Evolutionary conservation across 2,888 invertebrate genomes (phyloP).

Genomic region (Xylota segnis): DNA sequence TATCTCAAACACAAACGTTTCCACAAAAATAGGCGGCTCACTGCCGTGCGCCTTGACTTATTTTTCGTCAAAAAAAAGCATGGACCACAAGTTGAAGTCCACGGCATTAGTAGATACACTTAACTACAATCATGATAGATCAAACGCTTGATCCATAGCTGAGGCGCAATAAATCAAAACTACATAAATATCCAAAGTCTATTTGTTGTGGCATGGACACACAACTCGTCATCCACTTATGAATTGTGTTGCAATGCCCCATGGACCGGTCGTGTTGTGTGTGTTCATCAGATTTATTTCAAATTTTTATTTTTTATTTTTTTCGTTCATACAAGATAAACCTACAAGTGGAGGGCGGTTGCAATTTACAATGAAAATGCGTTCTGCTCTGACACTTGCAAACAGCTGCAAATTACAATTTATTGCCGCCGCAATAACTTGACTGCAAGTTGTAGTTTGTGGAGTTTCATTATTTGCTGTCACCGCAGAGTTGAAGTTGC

Average conservation of each 20-base stretch:
- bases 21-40: too few relatives aligned
- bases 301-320: conserved; percentile 27
- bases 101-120: background rate
- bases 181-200: conserved; percentile 25
- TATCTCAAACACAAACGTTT: too few relatives aligned
- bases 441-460: conserved; percentile 25
- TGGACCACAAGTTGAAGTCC: background rate
- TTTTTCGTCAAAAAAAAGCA: too few relatives aligned
- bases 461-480: conserved; percentile 31
- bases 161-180: conserved; percentile 30
- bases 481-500: conserved; percentile 16
- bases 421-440: conserved; percentile 51
- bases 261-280: conserved; percentile 21
- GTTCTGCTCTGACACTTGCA: conserved; percentile 48
- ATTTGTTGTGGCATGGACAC: conserved; percentile 30
- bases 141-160: conserved; percentile 18
- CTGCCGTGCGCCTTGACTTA: background rate
- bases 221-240: conserved; percentile 43
- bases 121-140: background rate
- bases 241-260: conserved; percentile 39
- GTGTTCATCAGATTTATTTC: conserved; percentile 64
- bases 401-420: conserved; percentile 75
- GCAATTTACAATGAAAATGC: conserved; percentile 33
- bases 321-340: conserved; percentile 18
- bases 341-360: conserved; percentile 43